phyloP scores from a whole-genome alignment of 2,113 vertebrate genomes.

The Callionymus lyra region DNA sequence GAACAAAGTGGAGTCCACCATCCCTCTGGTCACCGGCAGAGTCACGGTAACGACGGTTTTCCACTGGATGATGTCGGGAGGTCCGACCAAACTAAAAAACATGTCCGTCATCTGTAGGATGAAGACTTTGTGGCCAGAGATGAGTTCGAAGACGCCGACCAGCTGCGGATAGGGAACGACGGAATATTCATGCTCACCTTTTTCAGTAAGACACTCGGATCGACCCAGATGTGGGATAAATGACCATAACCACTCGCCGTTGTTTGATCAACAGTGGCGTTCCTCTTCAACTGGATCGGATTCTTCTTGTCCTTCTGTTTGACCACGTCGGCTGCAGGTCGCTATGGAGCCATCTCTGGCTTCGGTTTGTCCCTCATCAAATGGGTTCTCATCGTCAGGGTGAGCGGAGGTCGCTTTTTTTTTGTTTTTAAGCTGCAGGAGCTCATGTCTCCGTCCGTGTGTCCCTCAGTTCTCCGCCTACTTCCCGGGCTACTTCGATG shows the following conservation, averaged over 20 bases:
- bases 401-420: conserved; percentile 53
- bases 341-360: conserved; percentile 96
- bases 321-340: conserved; percentile 92
- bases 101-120: conserved; percentile 65
- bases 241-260: not conserved
- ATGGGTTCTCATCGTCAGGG: conserved; percentile 97
- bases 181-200: conserved; percentile 98
- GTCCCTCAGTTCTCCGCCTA: conserved; percentile 89
- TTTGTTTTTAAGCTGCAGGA: not conserved
- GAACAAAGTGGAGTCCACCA: conserved; percentile 81
- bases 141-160: conserved; percentile 94
- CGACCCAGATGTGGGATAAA: not conserved
- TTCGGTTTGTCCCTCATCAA: conserved; percentile 97
- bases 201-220: conserved; percentile 81
- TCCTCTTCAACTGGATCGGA: conserved; percentile 99
- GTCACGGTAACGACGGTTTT: conserved; percentile 57
- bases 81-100: no score
- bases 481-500: conserved; percentile 97
- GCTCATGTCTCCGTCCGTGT: not conserved
- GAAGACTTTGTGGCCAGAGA: conserved; percentile 92
- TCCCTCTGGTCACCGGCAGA: conserved; percentile 84
- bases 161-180: conserved; percentile 97
- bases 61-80: no score
- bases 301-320: conserved; percentile 98
- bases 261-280: conserved; percentile 87